A percentile compares a stretch with the other conserved stretches of the same genome.
phyloP scores from a whole-genome alignment of 2,113 vertebrate species.

The Scortum barcoo region DNA sequence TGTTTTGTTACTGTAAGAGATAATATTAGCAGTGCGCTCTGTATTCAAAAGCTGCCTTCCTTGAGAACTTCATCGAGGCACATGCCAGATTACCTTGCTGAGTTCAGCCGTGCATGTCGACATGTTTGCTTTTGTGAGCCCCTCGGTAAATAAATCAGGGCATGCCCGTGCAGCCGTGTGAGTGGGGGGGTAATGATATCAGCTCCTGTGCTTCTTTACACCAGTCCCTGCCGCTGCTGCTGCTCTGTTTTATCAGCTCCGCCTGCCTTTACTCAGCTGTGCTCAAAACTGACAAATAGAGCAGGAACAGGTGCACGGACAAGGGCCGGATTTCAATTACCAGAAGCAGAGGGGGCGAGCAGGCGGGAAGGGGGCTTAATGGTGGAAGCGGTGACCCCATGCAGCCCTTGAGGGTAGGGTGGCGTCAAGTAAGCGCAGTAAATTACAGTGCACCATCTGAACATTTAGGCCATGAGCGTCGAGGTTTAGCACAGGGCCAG shows the following conservation, averaged over 20 bases:
- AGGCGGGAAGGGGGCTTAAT: conserved; percentile 73
- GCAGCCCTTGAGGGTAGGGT: conserved; percentile 73
- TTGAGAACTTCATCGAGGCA: conserved; percentile 7
- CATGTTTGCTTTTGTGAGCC: conserved; percentile 45
- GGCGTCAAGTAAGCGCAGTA: conserved; percentile 72
- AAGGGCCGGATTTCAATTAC: conserved; percentile 82
- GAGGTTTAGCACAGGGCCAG: conserved; percentile 60
- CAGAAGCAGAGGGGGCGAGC: conserved; percentile 64
- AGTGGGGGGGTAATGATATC: conserved; percentile 51
- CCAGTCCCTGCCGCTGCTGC: conserved; percentile 23
- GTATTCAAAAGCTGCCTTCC: conserved; percentile 8
- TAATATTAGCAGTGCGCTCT: neutral
- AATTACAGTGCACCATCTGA: conserved; percentile 78
- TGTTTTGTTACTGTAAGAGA: conserved; percentile 7
- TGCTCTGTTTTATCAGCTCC: conserved; percentile 60
- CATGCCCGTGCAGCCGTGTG: conserved; percentile 33
- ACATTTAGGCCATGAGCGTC: conserved; percentile 61
- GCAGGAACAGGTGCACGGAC: conserved; percentile 57
- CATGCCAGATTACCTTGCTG: conserved; percentile 33
- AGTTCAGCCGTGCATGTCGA: conserved; percentile 13
- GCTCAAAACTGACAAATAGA: conserved; percentile 75
- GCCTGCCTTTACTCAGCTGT: conserved; percentile 69
- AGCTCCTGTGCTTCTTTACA: conserved; percentile 36
- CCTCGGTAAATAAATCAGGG: conserved; percentile 68
- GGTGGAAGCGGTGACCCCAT: conserved; percentile 82